phyloP scores from a whole-genome alignment of 2,797 vertebrate genomes.

The Distichodus sexfasciatus region DNA sequence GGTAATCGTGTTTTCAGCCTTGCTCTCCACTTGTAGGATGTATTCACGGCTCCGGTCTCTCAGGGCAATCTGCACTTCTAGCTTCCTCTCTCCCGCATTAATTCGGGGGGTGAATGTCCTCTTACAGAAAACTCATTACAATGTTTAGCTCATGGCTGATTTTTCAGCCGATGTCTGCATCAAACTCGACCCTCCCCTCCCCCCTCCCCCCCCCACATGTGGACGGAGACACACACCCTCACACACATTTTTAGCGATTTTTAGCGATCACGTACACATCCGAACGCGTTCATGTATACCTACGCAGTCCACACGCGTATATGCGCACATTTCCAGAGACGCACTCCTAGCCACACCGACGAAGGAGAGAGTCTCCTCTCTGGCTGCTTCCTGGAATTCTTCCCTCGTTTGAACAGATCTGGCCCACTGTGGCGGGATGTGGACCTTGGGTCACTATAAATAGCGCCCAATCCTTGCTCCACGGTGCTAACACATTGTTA shows the following conservation, averaged over 20 bases:
- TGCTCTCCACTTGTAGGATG: not conserved
- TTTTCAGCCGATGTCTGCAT: conserved; percentile 1
- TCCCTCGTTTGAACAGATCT: conserved; percentile 35
- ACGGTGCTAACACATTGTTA: conserved; percentile 34
- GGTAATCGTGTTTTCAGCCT: conserved; percentile 22
- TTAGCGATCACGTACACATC: conserved; percentile 8
- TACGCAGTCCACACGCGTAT: not conserved
- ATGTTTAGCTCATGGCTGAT: conserved; percentile 25
- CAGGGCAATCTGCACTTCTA: not conserved
- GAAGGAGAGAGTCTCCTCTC: conserved; percentile 43
- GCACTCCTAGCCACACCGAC: conserved; percentile 22
- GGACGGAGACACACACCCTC: conserved; percentile 1
- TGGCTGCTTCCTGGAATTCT: conserved; percentile 55
- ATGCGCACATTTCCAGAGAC: not conserved
- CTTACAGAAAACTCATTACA: conserved; percentile 38
- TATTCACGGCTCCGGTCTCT: conserved; percentile 11
- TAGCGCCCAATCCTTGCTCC: conserved; percentile 32
- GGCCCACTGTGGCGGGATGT: conserved; percentile 20
- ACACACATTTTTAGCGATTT: not conserved
- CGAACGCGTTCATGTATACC: conserved; percentile 4
- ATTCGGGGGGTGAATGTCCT: conserved; percentile 31
- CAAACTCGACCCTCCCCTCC: not conserved
- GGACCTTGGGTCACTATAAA: conserved; percentile 48
- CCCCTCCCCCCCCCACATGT: not conserved
- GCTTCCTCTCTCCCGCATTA: conserved; percentile 18